phyloP scores from a whole-genome alignment of 2,113 vertebrate genomes.

The Paramormyrops kingsleyae region DNA sequence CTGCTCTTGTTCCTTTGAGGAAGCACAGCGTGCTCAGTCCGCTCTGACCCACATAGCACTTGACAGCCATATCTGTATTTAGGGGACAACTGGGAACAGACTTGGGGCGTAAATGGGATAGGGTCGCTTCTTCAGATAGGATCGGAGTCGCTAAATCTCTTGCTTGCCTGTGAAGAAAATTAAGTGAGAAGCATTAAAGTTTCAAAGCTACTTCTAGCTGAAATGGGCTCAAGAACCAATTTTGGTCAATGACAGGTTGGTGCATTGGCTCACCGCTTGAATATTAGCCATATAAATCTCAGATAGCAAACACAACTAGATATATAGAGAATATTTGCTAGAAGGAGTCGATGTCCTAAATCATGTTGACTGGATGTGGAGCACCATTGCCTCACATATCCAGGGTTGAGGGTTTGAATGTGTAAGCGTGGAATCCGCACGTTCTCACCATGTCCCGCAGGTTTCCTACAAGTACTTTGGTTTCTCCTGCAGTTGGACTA shows the following conservation, averaged over 20 bases:
- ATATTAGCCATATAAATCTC: background rate
- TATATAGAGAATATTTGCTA: background rate
- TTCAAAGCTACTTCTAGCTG: background rate
- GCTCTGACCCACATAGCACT: background rate
- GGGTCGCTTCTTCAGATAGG: background rate
- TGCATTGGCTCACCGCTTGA: background rate
- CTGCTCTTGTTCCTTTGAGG: background rate
- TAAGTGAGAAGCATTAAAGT: background rate
- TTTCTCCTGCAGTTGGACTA: background rate
- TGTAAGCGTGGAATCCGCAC: background rate
- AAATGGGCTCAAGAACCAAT: background rate
- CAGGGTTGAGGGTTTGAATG: background rate
- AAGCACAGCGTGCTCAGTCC: background rate
- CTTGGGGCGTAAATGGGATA: background rate
- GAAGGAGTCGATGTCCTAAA: background rate
- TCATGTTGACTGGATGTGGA: background rate
- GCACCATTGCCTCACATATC: background rate
- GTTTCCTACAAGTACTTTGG: background rate
- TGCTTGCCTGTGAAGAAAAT: background rate
- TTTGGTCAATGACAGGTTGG: background rate
- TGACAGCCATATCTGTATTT: constrained; percentile 5
- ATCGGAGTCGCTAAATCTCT: background rate
- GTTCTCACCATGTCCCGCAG: background rate
- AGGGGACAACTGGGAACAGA: background rate
- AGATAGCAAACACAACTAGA: background rate